phyloP scores from a whole-genome alignment of 2,797 vertebrate species.

The Rhynchotus rufescens region DNA sequence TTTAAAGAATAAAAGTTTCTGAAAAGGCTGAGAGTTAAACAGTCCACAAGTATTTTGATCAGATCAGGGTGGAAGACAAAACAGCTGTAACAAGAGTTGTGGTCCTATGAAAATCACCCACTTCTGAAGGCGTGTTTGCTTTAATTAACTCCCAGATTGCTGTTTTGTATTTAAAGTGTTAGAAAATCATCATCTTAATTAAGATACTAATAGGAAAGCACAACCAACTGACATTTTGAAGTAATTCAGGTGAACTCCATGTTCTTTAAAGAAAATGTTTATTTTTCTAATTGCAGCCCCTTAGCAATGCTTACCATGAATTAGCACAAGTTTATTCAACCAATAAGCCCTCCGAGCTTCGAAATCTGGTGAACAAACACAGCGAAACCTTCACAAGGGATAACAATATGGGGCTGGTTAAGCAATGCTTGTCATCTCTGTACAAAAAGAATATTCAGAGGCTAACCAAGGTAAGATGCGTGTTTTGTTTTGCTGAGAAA shows the following conservation, averaged over 20 bases:
- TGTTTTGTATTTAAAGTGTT: background rate
- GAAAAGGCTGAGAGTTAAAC: background rate
- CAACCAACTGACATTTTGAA: background rate
- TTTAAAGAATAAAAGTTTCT: background rate
- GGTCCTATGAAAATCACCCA: background rate
- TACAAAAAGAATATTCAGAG: slow-evolving; percentile 99
- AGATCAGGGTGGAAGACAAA: background rate
- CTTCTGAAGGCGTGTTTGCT: background rate
- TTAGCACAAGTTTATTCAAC: slow-evolving; percentile 95
- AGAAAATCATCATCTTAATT: background rate
- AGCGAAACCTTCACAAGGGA: slow-evolving; percentile 93
- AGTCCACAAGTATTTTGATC: background rate
- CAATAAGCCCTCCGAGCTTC: slow-evolving; percentile 95
- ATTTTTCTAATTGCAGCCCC: slow-evolving; percentile 83
- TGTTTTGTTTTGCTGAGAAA: background rate
- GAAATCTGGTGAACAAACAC: slow-evolving; percentile 94
- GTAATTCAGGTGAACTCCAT: background rate
- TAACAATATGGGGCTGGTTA: slow-evolving; percentile 97
- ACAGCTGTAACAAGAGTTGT: background rate
- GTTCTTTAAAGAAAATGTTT: slow-evolving; percentile 7
- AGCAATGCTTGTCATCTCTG: slow-evolving; percentile 96
- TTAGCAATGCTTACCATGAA: slow-evolving; percentile 98
- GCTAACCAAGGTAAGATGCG: slow-evolving; percentile 92
- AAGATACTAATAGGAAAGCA: background rate
- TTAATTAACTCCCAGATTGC: background rate